These are phyloP conservation scores for Mungos mungo DNA, from an alignment of 2,113 vertebrate species.

Conservation along the genomic window DNA sequence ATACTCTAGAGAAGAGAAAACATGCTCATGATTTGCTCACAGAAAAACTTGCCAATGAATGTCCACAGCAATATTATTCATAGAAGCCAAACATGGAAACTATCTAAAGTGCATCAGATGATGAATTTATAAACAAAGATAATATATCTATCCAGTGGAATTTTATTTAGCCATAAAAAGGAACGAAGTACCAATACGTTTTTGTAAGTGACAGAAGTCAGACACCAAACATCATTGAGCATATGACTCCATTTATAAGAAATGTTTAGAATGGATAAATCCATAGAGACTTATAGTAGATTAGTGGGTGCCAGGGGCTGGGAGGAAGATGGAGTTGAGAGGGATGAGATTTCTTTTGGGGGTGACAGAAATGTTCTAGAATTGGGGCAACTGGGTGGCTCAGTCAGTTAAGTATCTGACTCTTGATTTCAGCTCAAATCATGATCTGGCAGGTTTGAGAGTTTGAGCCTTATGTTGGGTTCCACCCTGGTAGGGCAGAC, in stretches of 20 bases:
- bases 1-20: not conserved
- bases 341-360: not conserved
- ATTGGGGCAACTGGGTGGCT: not conserved
- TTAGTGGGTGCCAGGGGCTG: not conserved
- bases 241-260: not conserved
- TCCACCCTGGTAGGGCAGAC: too few relatives aligned
- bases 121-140: not conserved
- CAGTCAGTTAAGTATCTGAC: too few relatives aligned
- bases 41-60: not conserved
- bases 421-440: too few relatives aligned
- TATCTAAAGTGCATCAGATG: not conserved
- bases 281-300: not conserved
- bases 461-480: too few relatives aligned
- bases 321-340: not conserved
- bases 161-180: not conserved
- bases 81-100: too few relatives aligned
- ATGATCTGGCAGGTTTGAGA: too few relatives aligned
- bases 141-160: not conserved
- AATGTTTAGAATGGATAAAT: not conserved
- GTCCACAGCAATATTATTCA: not conserved
- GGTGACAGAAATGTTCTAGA: not conserved
- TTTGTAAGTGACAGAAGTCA: not conserved
- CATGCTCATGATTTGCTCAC: not conserved
- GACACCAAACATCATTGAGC: not conserved
- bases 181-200: rapidly evolving